These are phyloP conservation scores for Daboia siamensis DNA, from an alignment of 2,113 vertebrate species.

Conservation along the genomic window DNA sequence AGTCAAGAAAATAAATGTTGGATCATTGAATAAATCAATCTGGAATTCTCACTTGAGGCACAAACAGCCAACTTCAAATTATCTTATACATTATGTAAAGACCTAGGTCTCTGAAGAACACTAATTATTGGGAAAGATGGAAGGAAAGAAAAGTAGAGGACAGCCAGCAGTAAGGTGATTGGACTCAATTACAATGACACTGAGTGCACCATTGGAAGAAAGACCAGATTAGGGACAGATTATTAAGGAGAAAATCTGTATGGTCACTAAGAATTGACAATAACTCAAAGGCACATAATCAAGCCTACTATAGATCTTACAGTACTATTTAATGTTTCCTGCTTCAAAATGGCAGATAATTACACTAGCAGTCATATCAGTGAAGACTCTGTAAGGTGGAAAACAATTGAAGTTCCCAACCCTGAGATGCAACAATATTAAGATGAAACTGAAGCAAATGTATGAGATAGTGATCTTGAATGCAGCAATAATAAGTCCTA, in stretches of 20 bases:
- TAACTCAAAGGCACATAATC: neutral
- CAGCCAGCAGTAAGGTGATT: neutral
- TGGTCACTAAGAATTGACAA: neutral
- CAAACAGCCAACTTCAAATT: neutral
- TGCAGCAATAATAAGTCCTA: neutral
- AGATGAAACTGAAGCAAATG: neutral
- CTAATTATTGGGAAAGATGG: neutral
- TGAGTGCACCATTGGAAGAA: neutral
- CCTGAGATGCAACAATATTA: neutral
- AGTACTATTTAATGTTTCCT: neutral
- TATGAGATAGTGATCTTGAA: neutral
- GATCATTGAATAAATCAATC: neutral
- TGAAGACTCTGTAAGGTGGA: neutral
- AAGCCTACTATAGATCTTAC: neutral
- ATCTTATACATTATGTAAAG: neutral
- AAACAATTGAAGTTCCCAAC: neutral
- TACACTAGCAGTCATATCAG: neutral
- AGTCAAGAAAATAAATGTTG: neutral
- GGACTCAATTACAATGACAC: neutral
- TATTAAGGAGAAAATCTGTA: neutral
- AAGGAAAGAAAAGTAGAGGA: neutral
- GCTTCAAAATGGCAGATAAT: neutral
- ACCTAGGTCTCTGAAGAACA: neutral
- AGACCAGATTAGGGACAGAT: neutral
- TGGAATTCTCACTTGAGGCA: neutral